A percentile compares a stretch with the other conserved stretches of the same genome.
These are phyloP conservation scores for Trichonephila clavata DNA, from an alignment of 1,140 invertebrate genomes.

Conservation along the genomic window DNA sequence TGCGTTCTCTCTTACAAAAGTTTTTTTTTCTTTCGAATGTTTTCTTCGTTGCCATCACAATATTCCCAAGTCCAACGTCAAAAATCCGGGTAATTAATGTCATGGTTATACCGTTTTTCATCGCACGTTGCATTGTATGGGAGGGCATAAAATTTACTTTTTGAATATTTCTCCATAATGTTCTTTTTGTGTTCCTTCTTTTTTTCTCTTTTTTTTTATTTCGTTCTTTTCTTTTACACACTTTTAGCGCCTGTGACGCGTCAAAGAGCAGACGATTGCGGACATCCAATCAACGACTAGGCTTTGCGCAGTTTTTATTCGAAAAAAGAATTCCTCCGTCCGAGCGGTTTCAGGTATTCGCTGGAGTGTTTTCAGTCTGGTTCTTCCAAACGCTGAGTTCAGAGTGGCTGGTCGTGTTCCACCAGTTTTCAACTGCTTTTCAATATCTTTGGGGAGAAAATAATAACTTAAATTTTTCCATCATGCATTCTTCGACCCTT, in stretches of 20 bases:
- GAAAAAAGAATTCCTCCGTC: background rate
- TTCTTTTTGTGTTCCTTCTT: background rate
- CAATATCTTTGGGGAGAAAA: background rate
- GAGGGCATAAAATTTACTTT: conserved; percentile 49
- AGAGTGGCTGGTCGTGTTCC: conserved; percentile 2
- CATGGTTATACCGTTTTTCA: conserved; percentile 9
- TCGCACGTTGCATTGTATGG: conserved; percentile 25
- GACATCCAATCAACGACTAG: conserved; percentile 6
- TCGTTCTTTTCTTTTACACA: conserved; percentile 33
- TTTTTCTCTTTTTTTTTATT: background rate
- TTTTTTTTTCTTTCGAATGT: background rate
- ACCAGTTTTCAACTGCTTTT: background rate
- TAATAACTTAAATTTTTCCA: background rate
- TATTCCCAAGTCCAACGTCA: conserved; percentile 5
- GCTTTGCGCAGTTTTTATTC: conserved; percentile 21
- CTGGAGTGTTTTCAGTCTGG: conserved; percentile 39
- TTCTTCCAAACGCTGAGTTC: background rate
- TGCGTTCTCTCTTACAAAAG: background rate
- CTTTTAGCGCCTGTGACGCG: conserved; percentile 47
- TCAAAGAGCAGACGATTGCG: conserved; percentile 6
- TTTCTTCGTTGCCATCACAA: conserved; percentile 14
- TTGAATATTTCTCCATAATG: conserved; percentile 40
- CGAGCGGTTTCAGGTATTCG: background rate
- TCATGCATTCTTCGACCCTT: conserved; percentile 36
- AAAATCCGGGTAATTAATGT: conserved; percentile 19